Percentiles rank a stretch among this genome's conserved stretches.
Conservation (phyloP, 2,797 vertebrate species). For the Mus caroli region DNA sequence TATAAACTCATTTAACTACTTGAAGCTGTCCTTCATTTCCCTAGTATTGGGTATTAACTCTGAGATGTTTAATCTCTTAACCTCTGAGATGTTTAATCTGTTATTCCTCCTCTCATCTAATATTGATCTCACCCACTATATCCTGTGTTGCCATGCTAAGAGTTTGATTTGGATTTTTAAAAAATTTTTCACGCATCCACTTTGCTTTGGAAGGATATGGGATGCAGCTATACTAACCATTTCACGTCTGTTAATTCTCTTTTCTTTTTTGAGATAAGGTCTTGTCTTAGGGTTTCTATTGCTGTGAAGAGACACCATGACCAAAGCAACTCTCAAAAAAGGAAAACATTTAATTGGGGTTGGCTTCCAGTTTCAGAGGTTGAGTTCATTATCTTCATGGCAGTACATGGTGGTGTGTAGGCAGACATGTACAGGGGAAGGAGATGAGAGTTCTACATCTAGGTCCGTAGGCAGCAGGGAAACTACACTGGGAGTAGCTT, state of each 20-base stretch:
- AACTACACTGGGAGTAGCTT: background rate
- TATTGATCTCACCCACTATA: background rate
- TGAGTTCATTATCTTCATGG: background rate
- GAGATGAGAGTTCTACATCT: background rate
- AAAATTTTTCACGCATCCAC: background rate
- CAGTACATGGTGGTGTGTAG: background rate
- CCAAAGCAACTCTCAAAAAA: background rate
- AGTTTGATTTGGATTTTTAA: background rate
- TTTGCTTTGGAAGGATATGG: slow-evolving; percentile 13
- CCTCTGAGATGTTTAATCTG: background rate
- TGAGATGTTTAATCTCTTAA: background rate
- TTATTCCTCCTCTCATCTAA: background rate
- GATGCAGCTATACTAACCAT: background rate
- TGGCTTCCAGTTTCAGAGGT: background rate
- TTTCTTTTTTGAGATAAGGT: background rate
- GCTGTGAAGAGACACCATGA: background rate
- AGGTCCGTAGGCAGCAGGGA: background rate
- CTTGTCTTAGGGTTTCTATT: background rate
- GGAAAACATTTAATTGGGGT: background rate
- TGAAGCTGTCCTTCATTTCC: background rate
- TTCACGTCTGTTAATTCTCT: background rate
- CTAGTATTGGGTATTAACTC: background rate
- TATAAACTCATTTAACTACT: background rate
- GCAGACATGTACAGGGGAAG: background rate
- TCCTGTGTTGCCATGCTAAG: background rate